These are phyloP conservation scores for Drosophila paramelanica DNA, from an alignment of 2,888 invertebrate genomes.

Conservation along the genomic window DNA sequence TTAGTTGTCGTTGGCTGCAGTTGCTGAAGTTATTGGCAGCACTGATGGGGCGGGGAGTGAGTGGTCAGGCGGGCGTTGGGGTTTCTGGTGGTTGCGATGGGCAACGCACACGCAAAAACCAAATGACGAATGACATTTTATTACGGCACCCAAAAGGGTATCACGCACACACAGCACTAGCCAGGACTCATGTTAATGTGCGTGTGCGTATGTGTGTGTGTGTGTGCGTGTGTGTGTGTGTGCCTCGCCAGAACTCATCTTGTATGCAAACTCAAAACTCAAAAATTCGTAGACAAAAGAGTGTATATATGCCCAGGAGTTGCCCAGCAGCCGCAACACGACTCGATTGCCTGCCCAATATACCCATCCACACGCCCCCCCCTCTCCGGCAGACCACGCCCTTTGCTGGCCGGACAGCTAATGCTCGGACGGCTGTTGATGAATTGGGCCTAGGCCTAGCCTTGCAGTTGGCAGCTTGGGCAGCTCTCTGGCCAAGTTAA, in stretches of 20 bases:
- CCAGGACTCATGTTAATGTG: neutral
- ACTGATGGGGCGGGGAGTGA: neutral
- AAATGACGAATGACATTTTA: constrained; percentile 82
- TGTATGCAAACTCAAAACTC: constrained; percentile 82
- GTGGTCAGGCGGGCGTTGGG: neutral
- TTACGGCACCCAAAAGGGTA: constrained; percentile 80
- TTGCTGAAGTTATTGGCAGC: constrained; percentile 71
- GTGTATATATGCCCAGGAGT: constrained; percentile 64
- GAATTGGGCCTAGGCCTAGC: constrained; percentile 71
- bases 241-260: constrained; percentile 74
- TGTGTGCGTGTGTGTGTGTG: constrained; percentile 18
- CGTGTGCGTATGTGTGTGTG: constrained; percentile 11
- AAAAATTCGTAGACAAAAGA: constrained; percentile 80
- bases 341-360: neutral
- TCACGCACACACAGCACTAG: constrained; percentile 53
- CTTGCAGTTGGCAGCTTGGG: neutral
- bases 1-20: constrained; percentile 73
- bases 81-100: constrained; percentile 29
- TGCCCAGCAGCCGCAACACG: constrained; percentile 30
- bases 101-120: constrained; percentile 77
- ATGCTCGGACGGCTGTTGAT: constrained; percentile 73
- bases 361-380: no score
- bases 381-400: neutral
- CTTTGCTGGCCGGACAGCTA: constrained; percentile 53
- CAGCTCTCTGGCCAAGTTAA: constrained; percentile 53